A percentile compares a stretch with the other conserved stretches of the same genome.
phyloP scores from a whole-genome alignment of 2,797 vertebrate species.

The Caiman crocodilus region DNA sequence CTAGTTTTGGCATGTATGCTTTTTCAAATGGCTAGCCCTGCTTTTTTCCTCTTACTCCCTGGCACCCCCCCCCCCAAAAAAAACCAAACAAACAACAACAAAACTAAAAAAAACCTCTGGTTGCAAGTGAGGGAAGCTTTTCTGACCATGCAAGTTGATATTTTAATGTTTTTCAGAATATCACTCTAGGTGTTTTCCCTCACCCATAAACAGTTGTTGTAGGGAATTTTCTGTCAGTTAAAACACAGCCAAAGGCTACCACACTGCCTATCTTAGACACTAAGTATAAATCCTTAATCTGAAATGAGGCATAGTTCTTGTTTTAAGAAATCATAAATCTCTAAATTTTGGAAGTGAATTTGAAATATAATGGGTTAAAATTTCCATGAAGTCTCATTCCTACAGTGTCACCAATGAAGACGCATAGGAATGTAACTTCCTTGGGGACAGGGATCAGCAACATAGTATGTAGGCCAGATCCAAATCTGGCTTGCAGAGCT shows the following conservation, averaged over 20 bases:
- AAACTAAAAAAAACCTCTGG: too few species aligned
- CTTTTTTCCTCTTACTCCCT: neutral
- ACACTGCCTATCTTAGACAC: neutral
- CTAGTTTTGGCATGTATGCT: neutral
- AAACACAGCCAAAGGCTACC: neutral
- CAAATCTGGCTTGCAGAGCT: too few species aligned
- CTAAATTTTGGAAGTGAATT: neutral
- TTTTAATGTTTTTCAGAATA: neutral
- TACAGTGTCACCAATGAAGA: neutral
- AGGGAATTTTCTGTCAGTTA: neutral
- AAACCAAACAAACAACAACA: too few species aligned
- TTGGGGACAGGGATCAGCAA: neutral
- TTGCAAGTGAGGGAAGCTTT: neutral
- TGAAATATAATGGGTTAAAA: too few species aligned
- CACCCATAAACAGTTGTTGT: neutral
- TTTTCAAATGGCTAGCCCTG: neutral
- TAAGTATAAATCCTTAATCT: neutral
- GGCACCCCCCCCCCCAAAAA: too few species aligned
- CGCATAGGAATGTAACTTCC: neutral
- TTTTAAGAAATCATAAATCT: neutral
- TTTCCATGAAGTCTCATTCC: too few species aligned
- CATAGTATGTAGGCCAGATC: too few species aligned
- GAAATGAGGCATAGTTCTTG: neutral
- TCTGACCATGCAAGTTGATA: neutral
- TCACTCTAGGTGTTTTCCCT: neutral